Evolutionary conservation across 1,140 invertebrate genomes (phyloP), one percentile per base, ranked within the genome.

Genomic region (Ganaspis sp.): DNA sequence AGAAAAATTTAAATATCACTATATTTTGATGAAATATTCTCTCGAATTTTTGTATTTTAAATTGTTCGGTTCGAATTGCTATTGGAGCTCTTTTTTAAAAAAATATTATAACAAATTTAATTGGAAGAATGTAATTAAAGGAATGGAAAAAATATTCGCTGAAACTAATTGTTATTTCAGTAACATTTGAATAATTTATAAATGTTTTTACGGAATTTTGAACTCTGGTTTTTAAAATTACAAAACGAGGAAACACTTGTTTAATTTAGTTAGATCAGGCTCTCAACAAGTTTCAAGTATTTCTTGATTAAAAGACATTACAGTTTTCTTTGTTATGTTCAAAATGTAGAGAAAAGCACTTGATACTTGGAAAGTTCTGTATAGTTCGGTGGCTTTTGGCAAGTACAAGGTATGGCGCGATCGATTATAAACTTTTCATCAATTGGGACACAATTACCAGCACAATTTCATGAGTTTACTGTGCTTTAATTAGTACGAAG

Each of bases 251-350:
- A n/a, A n/a, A 49, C n/a, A 34, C 29, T 6, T 34, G 2, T 6
- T 34, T 40, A 19, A 54, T 54, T 19, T 8, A 21, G 19, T 19
- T 26, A 23, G 4, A 21, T 54, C 2, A 21, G 9, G 1, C 8
- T 9, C 21, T 23, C 53, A 26, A 9, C 0, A 54, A 54, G 19
- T 11, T 21, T n/a, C 1, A 23, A 23, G 0, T 4, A 54, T 19
- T 54, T 54, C 19, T 54, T 54, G 21, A 54, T 54, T 54, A 54
- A 23, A 54, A 54, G 53, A 53, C 19, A 54, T 21, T 21, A 11
- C 0, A 26, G 21, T 2, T 26, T 26, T 45, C 42, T 58, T 26
- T 29, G 54, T 26, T 9, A 26, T 12, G 54, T 58, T 4, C 19
- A 58, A 11, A 58, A 58, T 58, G 11, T 12, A 5, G 21, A 9